Evolutionary conservation across 2,888 invertebrate genomes (phyloP), one percentile per base, ranked within the genome.

Genomic region (Agriotes lineatus): DNA sequence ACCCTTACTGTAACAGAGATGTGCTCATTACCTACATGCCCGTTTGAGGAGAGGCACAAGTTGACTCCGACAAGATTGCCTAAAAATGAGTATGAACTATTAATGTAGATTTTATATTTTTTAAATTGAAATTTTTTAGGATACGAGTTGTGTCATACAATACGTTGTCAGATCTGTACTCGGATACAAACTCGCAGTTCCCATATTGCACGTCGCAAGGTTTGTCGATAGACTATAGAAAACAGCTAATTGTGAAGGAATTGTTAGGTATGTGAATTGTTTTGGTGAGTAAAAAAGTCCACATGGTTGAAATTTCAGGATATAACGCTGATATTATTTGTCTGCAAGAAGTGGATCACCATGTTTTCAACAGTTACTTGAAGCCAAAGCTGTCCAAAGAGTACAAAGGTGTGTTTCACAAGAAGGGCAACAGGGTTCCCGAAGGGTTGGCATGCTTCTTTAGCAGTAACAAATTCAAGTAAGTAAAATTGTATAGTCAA

Each of bases 291-390:
- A 35, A 6, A n/a, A 35, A 5, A 5, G n/a, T 39, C n/a, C 14
- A 2, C 1, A 14, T 12, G 37, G 1, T 14, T 12, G 12, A 14
- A 35, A 12, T 37, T 56, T 35, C 14, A 56, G 96, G 95, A 20
- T 98, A 96, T 81, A 93, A 97, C 85, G 90, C 92, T 18, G 98
- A 98, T 83, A 85, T 98, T 56, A 86, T 96, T 61, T 97, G 97
- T 77, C 86, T 98, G 16, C 98, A 99, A 88, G 98, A 99, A 88
- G 95, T 97, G 0, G 98, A 98, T 82, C 81, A 80, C 7, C 93
- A 91, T 84, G 85, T 96, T 54, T 96, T 91, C 82, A 84, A 88
- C 6, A 80, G 87, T 70, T 93, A 92, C 78, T 86, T 97, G 19
- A 77, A 81, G 33, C 89, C 90, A 7, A 84, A 89, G 20, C 83